phyloP scores from a whole-genome alignment of 2,113 vertebrate genomes.

The Gambusia holbrooki region DNA sequence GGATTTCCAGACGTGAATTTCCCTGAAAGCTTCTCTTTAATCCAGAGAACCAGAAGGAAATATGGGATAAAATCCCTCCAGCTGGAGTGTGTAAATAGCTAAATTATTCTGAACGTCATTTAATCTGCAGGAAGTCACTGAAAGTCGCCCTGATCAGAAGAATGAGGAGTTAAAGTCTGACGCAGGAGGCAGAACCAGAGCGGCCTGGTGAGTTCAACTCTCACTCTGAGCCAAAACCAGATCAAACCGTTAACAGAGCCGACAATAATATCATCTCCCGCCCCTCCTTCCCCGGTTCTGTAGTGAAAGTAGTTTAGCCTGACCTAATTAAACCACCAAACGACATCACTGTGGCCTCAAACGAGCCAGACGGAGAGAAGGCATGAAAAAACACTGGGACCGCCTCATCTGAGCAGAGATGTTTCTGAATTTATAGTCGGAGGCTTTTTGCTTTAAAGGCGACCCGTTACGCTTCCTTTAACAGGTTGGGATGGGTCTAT shows the following conservation, averaged over 20 bases:
- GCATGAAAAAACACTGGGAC: slow-evolving; percentile 12
- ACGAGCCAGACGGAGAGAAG: slow-evolving; percentile 46
- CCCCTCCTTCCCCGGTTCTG: slow-evolving; percentile 35
- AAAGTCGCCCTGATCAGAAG: neutral
- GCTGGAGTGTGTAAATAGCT: neutral
- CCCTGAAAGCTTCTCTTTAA: neutral
- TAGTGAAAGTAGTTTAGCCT: slow-evolving; percentile 67
- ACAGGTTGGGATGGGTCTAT: too few species aligned
- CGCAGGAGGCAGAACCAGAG: neutral
- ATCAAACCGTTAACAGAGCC: slow-evolving; percentile 43
- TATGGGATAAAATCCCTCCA: neutral
- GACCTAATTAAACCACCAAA: slow-evolving; percentile 71
- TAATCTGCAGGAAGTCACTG: neutral
- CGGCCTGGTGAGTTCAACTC: neutral
- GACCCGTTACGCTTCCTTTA: too few species aligned
- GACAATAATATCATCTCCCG: slow-evolving; percentile 46
- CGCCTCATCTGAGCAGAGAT: neutral
- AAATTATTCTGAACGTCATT: neutral
- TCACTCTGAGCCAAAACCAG: slow-evolving; percentile 19
- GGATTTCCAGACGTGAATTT: neutral
- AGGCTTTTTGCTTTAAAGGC: neutral
- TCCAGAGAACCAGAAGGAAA: neutral
- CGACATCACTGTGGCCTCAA: slow-evolving; percentile 59
- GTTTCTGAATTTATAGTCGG: neutral
- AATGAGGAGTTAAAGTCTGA: neutral